These are phyloP conservation scores for Ephialtes manifestator DNA, from an alignment of 2,888 invertebrate species.

Conservation along the genomic window DNA sequence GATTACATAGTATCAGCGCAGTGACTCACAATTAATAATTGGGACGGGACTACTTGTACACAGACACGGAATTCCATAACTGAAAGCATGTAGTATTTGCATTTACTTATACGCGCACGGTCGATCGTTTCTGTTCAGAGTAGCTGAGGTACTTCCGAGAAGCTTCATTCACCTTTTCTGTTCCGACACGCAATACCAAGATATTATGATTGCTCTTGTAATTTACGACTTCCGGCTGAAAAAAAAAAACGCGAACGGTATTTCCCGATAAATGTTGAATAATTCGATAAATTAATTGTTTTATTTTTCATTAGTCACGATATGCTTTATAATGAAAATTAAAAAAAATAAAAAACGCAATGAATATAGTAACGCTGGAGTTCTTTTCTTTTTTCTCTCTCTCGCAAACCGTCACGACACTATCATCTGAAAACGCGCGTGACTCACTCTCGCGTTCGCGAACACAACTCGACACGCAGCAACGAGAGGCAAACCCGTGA, in stretches of 20 bases:
- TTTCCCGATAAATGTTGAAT: slow-evolving; percentile 30
- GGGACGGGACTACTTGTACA: background rate
- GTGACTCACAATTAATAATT: slow-evolving; percentile 44
- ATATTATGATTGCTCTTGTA: background rate
- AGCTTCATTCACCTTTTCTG: slow-evolving; percentile 61
- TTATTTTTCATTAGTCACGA: slow-evolving; percentile 12
- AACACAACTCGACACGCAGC: slow-evolving; percentile 31
- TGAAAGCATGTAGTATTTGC: background rate
- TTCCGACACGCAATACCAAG: slow-evolving; percentile 4
- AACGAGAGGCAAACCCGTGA: slow-evolving; percentile 31
- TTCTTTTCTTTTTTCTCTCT: background rate
- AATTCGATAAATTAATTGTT: slow-evolving; percentile 30
- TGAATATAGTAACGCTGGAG: background rate
- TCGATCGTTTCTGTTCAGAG: background rate
- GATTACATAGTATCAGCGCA: slow-evolving; percentile 5
- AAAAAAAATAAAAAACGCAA: background rate
- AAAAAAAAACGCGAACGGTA: slow-evolving; percentile 23
- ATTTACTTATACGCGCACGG: background rate
- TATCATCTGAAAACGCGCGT: slow-evolving; percentile 50
- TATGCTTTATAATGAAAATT: slow-evolving; percentile 6
- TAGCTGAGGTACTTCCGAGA: slow-evolving; percentile 51
- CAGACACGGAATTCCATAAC: slow-evolving; percentile 19
- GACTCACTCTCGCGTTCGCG: slow-evolving; percentile 53
- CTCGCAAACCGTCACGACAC: slow-evolving; percentile 4
- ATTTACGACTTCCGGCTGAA: slow-evolving; percentile 49